phyloP scores from a whole-genome alignment of 1,140 invertebrate genomes.

The Mercenaria mercenaria region DNA sequence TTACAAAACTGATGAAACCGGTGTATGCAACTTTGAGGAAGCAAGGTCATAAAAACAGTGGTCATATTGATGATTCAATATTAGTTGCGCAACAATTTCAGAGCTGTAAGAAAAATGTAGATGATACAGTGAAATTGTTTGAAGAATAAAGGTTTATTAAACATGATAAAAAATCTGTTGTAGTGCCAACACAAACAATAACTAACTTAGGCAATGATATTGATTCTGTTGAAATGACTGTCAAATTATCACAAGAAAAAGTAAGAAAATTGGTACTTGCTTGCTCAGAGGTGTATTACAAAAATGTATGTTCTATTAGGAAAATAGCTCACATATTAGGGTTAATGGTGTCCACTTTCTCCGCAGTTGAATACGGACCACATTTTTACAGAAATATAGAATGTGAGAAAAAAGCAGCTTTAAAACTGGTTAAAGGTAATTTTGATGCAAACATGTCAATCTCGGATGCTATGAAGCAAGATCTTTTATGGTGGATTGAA shows the following conservation, averaged over 20 bases:
- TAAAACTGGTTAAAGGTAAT: conserved; percentile 41
- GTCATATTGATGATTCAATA: conserved; percentile 67
- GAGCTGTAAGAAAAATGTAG: conserved; percentile 63
- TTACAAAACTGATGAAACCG: conserved; percentile 63
- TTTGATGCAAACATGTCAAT: conserved; percentile 49
- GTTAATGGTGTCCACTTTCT: conserved; percentile 57
- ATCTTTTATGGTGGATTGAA: conserved; percentile 50
- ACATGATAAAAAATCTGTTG: conserved; percentile 19
- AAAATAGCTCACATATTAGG: conserved; percentile 57
- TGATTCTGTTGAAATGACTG: conserved; percentile 54
- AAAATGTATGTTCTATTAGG: conserved; percentile 34
- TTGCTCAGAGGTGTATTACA: conserved; percentile 39
- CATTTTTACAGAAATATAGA: conserved; percentile 42
- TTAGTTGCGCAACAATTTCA: conserved; percentile 43
- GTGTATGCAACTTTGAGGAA: conserved; percentile 55
- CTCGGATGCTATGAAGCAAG: conserved; percentile 13
- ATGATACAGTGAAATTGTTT: conserved; percentile 49
- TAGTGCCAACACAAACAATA: conserved; percentile 12
- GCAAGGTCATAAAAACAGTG: conserved; percentile 41
- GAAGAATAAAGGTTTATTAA: conserved; percentile 60
- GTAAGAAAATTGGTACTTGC: not conserved
- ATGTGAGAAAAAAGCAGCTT: conserved; percentile 34
- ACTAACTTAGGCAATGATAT: conserved; percentile 17
- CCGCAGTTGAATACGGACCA: conserved; percentile 39
- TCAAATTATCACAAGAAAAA: conserved; percentile 28